These are phyloP conservation scores for Diarsia brunnea DNA, from an alignment of 2,888 invertebrate genomes.

Conservation along the genomic window DNA sequence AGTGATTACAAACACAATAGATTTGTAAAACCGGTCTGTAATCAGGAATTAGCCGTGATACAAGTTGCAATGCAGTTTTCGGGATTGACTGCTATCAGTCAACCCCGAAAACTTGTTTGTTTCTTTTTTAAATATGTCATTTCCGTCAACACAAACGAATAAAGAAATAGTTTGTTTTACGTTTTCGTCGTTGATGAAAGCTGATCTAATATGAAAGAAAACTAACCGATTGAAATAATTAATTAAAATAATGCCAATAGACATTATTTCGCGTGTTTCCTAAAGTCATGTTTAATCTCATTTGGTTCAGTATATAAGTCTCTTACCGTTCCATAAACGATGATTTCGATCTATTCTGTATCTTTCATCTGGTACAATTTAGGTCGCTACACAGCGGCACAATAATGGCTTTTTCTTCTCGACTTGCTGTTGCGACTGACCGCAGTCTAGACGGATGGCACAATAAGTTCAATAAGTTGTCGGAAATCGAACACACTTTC, in stretches of 20 bases:
- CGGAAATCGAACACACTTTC: slow-evolving; percentile 11
- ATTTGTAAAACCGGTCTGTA: background rate
- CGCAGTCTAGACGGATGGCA: slow-evolving; percentile 22
- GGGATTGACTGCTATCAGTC: background rate
- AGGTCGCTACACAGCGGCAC: slow-evolving; percentile 42
- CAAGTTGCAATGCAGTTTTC: background rate
- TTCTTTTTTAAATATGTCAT: background rate
- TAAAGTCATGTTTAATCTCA: background rate
- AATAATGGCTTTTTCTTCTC: slow-evolving; percentile 38
- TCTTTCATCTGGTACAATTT: slow-evolving; percentile 43
- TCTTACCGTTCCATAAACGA: background rate
- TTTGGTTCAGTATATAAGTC: background rate
- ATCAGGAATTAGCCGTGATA: slow-evolving; percentile 9
- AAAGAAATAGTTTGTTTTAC: too few species aligned
- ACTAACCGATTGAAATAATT: background rate
- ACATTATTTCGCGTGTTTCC: background rate
- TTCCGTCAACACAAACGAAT: background rate
- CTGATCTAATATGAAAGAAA: too few species aligned
- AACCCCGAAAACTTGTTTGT: too few species aligned
- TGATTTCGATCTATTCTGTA: slow-evolving; percentile 38
- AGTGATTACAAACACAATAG: slow-evolving; percentile 37
- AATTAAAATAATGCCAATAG: background rate
- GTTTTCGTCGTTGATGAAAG: too few species aligned
- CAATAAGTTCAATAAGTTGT: slow-evolving; percentile 40
- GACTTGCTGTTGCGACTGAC: slow-evolving; percentile 37